A percentile compares a stretch with the other conserved stretches of the same genome.
Conservation (phyloP, 2,113 vertebrate species). For the Nesoenas mayeri region DNA sequence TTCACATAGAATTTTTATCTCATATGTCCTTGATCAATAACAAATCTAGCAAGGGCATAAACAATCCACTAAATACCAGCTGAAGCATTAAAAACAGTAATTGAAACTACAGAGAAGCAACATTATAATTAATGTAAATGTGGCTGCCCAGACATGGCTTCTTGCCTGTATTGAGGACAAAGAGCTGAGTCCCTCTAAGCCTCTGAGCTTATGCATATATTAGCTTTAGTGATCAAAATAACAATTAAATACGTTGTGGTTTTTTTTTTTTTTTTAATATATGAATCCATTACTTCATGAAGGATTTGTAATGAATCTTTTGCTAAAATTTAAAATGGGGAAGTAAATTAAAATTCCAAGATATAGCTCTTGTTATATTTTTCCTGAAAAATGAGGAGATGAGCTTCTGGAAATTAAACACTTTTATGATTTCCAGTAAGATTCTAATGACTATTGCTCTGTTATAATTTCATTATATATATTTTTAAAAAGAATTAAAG, state of each 20-base stretch:
- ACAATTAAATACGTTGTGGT: neutral
- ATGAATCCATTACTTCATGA: neutral
- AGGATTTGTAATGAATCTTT: neutral
- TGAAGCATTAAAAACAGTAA: neutral
- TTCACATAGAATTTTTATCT: neutral
- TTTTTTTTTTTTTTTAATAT: neutral
- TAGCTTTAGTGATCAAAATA: neutral
- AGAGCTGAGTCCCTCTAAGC: neutral
- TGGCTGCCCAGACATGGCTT: neutral
- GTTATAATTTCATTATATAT: neutral
- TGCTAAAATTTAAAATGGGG: neutral
- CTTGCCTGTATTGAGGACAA: neutral
- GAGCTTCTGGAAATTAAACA: neutral
- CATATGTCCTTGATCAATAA: neutral
- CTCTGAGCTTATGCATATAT: neutral
- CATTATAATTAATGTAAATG: conserved; percentile 15
- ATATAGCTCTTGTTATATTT: neutral
- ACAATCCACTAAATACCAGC: neutral
- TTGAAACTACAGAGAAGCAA: neutral
- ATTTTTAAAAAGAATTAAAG: neutral
- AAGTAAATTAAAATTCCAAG: neutral
- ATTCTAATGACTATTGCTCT: neutral
- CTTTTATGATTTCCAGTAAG: neutral
- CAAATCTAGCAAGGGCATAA: neutral
- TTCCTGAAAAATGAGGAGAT: neutral